A percentile compares a stretch with the other conserved stretches of the same genome.
phyloP scores from a whole-genome alignment of 1,140 invertebrate species.

The Venturia canescens region DNA sequence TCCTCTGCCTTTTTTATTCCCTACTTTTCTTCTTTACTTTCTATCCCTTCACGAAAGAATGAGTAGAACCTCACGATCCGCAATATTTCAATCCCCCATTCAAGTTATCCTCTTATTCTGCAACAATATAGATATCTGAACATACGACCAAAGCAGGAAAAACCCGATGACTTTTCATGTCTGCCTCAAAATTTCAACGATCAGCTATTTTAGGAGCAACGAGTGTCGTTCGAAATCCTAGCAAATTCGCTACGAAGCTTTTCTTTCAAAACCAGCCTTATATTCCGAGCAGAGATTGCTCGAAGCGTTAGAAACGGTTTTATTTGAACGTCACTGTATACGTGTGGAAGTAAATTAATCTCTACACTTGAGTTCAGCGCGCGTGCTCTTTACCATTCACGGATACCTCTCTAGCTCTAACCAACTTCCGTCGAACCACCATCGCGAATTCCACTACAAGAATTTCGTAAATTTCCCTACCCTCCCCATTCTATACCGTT shows the following conservation, averaged over 20 bases:
- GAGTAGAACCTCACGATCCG: background rate
- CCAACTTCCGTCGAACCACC: slow-evolving; percentile 11
- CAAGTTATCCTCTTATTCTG: background rate
- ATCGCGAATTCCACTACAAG: slow-evolving; percentile 26
- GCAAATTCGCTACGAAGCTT: too few species aligned
- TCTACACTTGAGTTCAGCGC: background rate
- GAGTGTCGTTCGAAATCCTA: too few species aligned
- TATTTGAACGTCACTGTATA: background rate
- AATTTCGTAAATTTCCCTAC: slow-evolving; percentile 4
- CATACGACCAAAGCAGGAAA: too few species aligned
- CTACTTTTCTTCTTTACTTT: background rate
- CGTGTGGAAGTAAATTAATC: background rate
- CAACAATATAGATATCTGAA: background rate
- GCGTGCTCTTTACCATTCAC: background rate
- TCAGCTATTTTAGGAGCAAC: too few species aligned
- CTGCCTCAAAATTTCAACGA: too few species aligned
- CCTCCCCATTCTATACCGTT: background rate
- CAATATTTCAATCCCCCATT: background rate
- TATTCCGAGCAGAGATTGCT: too few species aligned
- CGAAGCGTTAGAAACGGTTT: too few species aligned
- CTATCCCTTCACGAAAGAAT: background rate
- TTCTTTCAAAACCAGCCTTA: too few species aligned
- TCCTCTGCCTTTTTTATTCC: background rate
- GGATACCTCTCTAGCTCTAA: background rate
- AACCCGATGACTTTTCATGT: too few species aligned